Evolutionary conservation across 1,140 invertebrate genomes (phyloP).

Genomic region (Lepidurus arcticus): DNA sequence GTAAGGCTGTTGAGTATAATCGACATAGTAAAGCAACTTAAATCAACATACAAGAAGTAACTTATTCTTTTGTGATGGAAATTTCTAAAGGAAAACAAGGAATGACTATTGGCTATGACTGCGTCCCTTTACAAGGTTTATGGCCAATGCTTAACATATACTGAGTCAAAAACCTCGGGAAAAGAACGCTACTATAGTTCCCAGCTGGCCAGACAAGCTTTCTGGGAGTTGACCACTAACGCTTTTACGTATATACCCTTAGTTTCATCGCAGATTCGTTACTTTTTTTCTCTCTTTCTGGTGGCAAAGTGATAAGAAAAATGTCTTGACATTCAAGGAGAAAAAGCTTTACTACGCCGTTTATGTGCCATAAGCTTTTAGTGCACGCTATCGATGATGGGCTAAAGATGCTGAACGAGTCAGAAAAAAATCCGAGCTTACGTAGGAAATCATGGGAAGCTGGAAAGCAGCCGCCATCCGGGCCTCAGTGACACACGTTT

Average conservation of each 20-base stretch:
- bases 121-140: too few species aligned
- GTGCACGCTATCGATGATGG: neutral
- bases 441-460: slow-evolving; percentile 64
- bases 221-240: neutral
- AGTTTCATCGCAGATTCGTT: neutral
- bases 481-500: slow-evolving; percentile 90
- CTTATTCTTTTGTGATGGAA: too few species aligned
- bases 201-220: neutral
- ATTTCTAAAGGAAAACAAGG: too few species aligned
- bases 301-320: neutral
- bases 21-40: too few species aligned
- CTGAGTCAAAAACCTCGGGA: too few species aligned
- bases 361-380: neutral
- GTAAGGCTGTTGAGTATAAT: too few species aligned
- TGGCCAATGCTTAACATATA: too few species aligned
- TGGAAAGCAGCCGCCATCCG: slow-evolving; percentile 93
- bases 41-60: too few species aligned
- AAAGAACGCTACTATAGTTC: neutral
- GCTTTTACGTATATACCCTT: neutral
- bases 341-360: neutral
- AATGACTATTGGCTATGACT: too few species aligned
- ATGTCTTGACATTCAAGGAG: neutral
- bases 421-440: slow-evolving; percentile 45
- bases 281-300: neutral
- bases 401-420: neutral